phyloP scores from a whole-genome alignment of 2,797 vertebrate genomes.

The Syndactyla subalaris region DNA sequence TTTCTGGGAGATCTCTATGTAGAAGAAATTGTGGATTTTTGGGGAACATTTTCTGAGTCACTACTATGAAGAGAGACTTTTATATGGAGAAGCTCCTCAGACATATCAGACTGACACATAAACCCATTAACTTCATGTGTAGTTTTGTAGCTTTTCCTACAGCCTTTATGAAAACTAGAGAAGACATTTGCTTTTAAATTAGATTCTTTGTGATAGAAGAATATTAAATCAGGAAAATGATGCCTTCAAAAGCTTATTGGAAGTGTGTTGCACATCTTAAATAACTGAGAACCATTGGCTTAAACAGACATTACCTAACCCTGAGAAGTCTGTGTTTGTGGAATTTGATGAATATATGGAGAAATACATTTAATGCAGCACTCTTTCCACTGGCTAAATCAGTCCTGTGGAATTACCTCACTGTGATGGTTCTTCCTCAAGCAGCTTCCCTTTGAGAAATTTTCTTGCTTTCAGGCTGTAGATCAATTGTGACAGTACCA shows the following conservation, averaged over 20 bases:
- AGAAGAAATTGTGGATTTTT: neutral
- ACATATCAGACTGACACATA: neutral
- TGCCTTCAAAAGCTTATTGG: neutral
- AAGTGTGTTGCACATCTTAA: slow-evolving; percentile 10
- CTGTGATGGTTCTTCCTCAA: slow-evolving; percentile 15
- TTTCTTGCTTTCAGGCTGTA: neutral
- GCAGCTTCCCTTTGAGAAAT: slow-evolving; percentile 19
- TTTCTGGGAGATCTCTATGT: neutral
- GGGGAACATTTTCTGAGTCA: neutral
- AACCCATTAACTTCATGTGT: neutral
- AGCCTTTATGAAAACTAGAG: neutral
- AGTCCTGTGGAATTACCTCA: slow-evolving; percentile 14
- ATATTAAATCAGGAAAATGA: neutral
- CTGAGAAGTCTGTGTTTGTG: slow-evolving; percentile 34
- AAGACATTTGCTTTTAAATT: neutral
- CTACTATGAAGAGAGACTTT: neutral
- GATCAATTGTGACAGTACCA: neutral
- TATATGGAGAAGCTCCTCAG: neutral
- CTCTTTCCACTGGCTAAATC: slow-evolving; percentile 48
- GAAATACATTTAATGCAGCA: slow-evolving; percentile 23
- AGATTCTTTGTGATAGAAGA: neutral
- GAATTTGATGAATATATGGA: slow-evolving; percentile 50
- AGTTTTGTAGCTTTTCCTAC: neutral
- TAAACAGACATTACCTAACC: slow-evolving; percentile 57
- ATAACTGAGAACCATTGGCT: neutral